phyloP scores from a whole-genome alignment of 2,888 invertebrate genomes.

The Protodeltote pygarga region DNA sequence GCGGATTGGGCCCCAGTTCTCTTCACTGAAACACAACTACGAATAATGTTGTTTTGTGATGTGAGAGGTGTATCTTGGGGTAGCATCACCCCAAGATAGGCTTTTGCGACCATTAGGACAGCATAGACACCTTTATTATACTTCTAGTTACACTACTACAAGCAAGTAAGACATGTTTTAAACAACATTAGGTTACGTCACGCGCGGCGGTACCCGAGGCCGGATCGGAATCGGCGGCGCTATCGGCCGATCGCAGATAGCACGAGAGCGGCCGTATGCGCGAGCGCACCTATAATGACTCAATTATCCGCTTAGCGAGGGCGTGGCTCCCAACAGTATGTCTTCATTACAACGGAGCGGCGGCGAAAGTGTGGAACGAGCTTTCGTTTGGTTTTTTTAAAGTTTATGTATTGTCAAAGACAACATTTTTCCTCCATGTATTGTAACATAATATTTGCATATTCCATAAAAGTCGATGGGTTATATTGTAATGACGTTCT shows the following conservation, averaged over 20 bases:
- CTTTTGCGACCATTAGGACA: no score
- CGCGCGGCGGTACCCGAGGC: conserved; percentile 60
- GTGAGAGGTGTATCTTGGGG: no score
- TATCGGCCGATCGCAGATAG: conserved; percentile 73
- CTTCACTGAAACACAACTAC: no score
- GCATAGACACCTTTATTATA: conserved; percentile 1
- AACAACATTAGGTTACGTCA: conserved; percentile 24
- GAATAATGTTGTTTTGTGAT: no score
- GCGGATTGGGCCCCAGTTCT: no score
- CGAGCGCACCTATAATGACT: conserved; percentile 84
- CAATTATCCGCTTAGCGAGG: conserved; percentile 86
- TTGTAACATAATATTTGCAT: no score
- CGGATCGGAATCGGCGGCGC: conserved; percentile 60
- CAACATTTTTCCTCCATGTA: no score
- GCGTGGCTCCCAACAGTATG: conserved; percentile 78
- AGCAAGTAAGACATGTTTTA: conserved; percentile 14
- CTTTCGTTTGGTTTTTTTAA: conserved; percentile 16
- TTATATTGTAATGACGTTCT: no score
- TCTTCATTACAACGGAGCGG: conserved; percentile 77
- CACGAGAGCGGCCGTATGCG: conserved; percentile 65
- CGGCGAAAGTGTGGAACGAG: conserved; percentile 51
- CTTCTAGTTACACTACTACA: conserved; percentile 9
- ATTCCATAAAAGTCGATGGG: no score
- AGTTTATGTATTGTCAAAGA: not conserved
- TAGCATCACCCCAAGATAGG: no score